Evolutionary conservation across 2,888 invertebrate species (phyloP), one percentile per base, ranked within the genome.

Genomic region (Hemistola chrysoprasaria): DNA sequence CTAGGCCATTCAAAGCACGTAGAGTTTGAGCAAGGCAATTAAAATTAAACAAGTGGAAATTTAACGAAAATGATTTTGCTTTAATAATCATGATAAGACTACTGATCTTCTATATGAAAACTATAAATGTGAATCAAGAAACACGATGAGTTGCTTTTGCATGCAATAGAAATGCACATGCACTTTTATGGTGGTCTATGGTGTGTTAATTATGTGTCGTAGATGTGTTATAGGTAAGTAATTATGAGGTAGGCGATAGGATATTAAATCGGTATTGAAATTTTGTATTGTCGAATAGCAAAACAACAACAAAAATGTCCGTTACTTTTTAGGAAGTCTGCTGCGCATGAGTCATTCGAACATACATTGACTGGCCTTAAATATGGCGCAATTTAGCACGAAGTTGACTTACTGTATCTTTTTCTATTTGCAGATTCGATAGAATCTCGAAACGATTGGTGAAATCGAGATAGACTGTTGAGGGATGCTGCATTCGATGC

Each of bases 271-370:
- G n/a, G n/a, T n/a, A n/a, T n/a, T n/a, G n/a, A n/a, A n/a, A n/a
- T n/a, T n/a, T n/a, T n/a, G n/a, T n/a, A n/a, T n/a, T n/a, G n/a
- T n/a, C 16, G 16, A 16, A 16, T 16, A 16, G 4, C 16, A 16
- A 16, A 16, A 3, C 16, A 16, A 16, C 16, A 16, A 16, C 16
- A 16, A 16, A 16, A 16, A 16, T 30, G 38, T 34, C 36, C 27
- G 33, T 22, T 35, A 26, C 43, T 44, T 42, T 42, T 44, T 44
- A 44, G 43, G 43, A 44, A 44, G 43, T 44, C 29, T 32, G 27
- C 11, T 20, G 29, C 22, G 8, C 6, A 10, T 44, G 43, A 44
- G 38, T 44, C 43, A 44, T 30, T 22, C 22, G 16, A 16, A 16
- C 16, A 44, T 33, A 34, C 43, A 44, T 44, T 44, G 43, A 44